Base-by-base conservation (phyloP, 2,797 vertebrate genomes). In the Sebastes diploproa region DNA sequence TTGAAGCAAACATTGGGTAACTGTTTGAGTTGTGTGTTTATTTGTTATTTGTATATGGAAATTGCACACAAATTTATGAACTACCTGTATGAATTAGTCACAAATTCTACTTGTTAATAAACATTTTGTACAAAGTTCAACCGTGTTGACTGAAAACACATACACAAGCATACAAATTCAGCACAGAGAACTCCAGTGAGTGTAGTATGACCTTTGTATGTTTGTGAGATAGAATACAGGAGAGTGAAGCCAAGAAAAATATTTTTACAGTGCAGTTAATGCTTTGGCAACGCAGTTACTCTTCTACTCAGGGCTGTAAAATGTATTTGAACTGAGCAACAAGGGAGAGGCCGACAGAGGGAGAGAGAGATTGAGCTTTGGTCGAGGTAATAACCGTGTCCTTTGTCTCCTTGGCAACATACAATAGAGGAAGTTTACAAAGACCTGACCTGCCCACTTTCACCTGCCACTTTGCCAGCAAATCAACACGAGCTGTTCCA, bases 371-470 rank as follows among this genome's bases (percentile, higher is more conserved):
- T 20, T 38, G 36, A 76, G n/a, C 87, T 91, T 85, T 92, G 84
- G 25, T 82, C 87, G 38, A 2, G 5, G 9, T 87, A 62, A 91
- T 75, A 87, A 82, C 58, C 36, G n/a, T 73, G 75, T 75, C 81
- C 81, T 75, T 72, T 66, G 84, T 93, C 80, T 82, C 91, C 89
- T n/a, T 88, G 84, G 85, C 55, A 92, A 94, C 90, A 60, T 55
- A 81, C 78, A 87, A 87, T 83, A 77, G 77, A 94, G 93, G 95
- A 94, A 92, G 94, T 91, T 88, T 72, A 87, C 80, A 84, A 84
- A 91, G 86, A 29, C 50, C 20, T 66, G 88, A 29, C 89, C 90
- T 25, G 83, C 95, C 95, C 91, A 87, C 91, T 90, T 93, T 83
- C 79, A 93, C 86, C 86, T 91, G 88, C 81, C 69, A 68, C 58